phyloP scores from a whole-genome alignment of 2,113 vertebrate species.

The Eonycteris spelaea region DNA sequence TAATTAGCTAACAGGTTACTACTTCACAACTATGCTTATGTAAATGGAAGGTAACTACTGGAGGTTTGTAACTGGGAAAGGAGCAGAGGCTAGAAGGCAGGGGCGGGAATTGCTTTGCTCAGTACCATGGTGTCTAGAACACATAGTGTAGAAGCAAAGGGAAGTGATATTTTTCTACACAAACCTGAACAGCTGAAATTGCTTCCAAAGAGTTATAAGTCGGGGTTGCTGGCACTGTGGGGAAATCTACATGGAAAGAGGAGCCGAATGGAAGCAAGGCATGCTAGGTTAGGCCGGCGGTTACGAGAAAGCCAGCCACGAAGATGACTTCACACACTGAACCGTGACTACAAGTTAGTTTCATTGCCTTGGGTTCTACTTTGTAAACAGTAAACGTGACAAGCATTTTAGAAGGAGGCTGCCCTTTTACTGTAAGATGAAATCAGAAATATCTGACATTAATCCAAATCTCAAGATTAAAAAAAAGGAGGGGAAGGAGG shows the following conservation, averaged over 20 bases:
- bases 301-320: constrained; percentile 46
- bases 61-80: constrained; percentile 43
- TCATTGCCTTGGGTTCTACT: not conserved
- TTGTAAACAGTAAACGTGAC: not conserved
- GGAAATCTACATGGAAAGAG: constrained; percentile 84
- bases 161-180: constrained; percentile 69
- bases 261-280: constrained; percentile 73
- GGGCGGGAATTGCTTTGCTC: not conserved
- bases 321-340: not conserved
- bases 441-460: constrained; percentile 34
- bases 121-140: not conserved
- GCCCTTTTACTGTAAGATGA: not conserved
- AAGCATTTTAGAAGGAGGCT: constrained; percentile 7
- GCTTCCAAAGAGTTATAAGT: constrained; percentile 89
- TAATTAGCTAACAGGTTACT: not conserved
- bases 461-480: not conserved
- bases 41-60: constrained; percentile 43
- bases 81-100: constrained; percentile 19
- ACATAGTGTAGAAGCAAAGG: not conserved
- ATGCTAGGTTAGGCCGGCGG: constrained; percentile 16
- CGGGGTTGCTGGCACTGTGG: constrained; percentile 80
- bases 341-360: not conserved
- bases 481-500: not conserved
- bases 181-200: constrained; percentile 90
- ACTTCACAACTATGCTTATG: not conserved